A percentile compares a stretch with the other conserved stretches of the same genome.
Conservation (phyloP, 2,888 invertebrate species). For the Melipona beecheii region DNA sequence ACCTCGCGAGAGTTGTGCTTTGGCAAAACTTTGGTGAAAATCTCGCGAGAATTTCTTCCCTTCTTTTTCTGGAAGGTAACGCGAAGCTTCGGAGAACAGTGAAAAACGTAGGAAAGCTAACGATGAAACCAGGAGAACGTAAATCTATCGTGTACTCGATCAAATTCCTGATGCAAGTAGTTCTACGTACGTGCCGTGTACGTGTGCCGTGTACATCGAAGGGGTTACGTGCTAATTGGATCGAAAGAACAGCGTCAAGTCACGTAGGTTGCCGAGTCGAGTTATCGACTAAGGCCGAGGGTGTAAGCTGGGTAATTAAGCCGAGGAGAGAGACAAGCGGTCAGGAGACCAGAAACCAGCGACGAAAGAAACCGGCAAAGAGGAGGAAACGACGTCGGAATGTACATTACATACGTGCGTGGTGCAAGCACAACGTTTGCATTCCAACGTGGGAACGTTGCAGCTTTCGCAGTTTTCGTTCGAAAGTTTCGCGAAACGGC, state of each 20-base stretch:
- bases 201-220: background rate
- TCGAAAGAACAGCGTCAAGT: background rate
- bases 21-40: background rate
- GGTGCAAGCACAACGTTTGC: slow-evolving; percentile 22
- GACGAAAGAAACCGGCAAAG: background rate
- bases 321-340: background rate
- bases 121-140: background rate
- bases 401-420: background rate
- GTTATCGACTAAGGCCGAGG: background rate
- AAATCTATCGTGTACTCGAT: background rate
- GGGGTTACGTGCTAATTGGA: background rate
- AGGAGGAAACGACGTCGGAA: background rate
- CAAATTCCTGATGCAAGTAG: background rate
- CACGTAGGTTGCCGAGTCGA: background rate
- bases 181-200: background rate
- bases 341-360: too few species aligned
- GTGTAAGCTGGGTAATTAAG: slow-evolving; percentile 15
- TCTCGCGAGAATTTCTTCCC: background rate
- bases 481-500: slow-evolving; percentile 18
- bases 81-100: background rate
- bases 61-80: background rate
- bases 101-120: slow-evolving; percentile 22
- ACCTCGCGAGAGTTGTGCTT: too few species aligned
- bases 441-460: slow-evolving; percentile 15
- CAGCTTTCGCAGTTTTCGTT: slow-evolving; percentile 6